phyloP scores from a whole-genome alignment of 2,888 invertebrate genomes.

The Drosophila cognata region DNA sequence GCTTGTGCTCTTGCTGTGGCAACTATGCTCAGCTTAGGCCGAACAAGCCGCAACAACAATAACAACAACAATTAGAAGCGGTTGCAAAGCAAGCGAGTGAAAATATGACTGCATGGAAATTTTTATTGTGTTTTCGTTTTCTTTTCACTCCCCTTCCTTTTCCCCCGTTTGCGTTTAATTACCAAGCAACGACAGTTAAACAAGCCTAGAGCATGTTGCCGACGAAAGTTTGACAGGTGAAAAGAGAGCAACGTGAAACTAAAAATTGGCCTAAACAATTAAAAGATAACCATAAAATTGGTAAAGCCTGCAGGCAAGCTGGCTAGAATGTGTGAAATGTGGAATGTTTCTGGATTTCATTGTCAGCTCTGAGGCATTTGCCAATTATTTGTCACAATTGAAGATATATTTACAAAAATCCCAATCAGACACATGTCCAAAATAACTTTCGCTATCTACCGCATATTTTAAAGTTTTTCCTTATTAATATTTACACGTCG shows the following conservation, averaged over 20 bases:
- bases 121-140: conserved; percentile 25
- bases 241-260: not conserved
- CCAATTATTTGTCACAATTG: not conserved
- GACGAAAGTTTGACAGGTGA: conserved; percentile 38
- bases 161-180: conserved; percentile 60
- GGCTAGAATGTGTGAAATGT: conserved; percentile 1
- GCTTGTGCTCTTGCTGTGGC: conserved; percentile 17
- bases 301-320: not conserved
- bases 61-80: conserved; percentile 41
- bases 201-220: conserved; percentile 27
- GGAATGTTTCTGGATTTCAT: not conserved
- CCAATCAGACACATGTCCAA: not conserved
- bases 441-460: not conserved
- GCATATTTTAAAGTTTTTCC: not conserved
- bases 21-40: conserved; percentile 64
- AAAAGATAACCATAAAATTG: not conserved
- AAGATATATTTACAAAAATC: not conserved
- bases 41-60: conserved; percentile 54
- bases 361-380: not conserved
- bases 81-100: conserved; percentile 63
- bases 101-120: conserved; percentile 63
- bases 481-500: not conserved
- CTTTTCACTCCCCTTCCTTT: not conserved
- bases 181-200: conserved; percentile 62
- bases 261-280: conserved; percentile 10